phyloP scores from a whole-genome alignment of 2,113 vertebrate genomes.

The Mugil cephalus region DNA sequence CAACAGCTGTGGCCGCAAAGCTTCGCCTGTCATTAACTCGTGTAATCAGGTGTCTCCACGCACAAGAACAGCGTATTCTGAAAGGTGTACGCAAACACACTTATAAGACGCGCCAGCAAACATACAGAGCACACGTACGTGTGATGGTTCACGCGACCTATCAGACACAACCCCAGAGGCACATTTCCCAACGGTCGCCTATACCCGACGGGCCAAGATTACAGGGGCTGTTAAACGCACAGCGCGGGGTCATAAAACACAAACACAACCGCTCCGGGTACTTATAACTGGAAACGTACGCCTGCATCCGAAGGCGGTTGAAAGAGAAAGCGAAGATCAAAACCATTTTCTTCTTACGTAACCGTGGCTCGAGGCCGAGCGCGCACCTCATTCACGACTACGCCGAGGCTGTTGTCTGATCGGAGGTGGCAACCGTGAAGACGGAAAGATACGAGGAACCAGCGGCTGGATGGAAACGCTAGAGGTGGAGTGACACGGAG shows the following conservation, averaged over 20 bases:
- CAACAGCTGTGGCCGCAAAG: not conserved
- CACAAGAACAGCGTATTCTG: too few species aligned
- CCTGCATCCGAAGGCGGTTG: not conserved
- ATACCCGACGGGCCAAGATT: not conserved
- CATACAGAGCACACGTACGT: slow-evolving; percentile 7
- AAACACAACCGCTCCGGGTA: not conserved
- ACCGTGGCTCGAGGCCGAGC: not conserved
- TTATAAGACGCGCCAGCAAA: too few species aligned
- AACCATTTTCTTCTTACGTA: slow-evolving; percentile 19
- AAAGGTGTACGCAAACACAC: too few species aligned
- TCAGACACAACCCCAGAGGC: not conserved
- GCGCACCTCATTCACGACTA: not conserved
- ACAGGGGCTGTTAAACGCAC: not conserved
- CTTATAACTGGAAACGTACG: not conserved
- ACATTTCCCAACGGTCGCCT: not conserved
- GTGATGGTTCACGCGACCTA: slow-evolving; percentile 4
- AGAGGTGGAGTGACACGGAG: not conserved
- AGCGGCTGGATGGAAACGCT: too few species aligned
- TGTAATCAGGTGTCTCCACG: too few species aligned
- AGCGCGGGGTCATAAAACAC: not conserved
- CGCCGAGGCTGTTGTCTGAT: slow-evolving; percentile 12
- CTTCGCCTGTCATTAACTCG: not conserved
- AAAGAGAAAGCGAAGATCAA: slow-evolving; percentile 3
- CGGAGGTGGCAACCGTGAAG: not conserved
- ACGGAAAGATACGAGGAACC: not conserved